Evolutionary conservation across 2,113 vertebrate species (phyloP), one percentile per base, ranked within the genome.

Genomic region (Pimephales promelas): DNA sequence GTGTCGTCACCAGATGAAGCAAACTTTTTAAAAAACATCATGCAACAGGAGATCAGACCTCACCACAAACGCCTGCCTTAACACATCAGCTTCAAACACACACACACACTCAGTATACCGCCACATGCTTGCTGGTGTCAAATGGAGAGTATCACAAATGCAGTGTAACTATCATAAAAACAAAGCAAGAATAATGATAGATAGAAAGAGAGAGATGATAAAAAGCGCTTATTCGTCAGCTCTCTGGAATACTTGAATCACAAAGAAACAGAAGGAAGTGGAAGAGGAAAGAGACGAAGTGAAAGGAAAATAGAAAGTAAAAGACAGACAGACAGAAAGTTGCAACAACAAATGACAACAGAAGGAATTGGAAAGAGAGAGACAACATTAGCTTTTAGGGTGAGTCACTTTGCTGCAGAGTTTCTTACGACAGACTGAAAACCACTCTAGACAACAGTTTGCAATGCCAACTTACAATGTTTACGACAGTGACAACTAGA

Each of bases 331-430:
- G 31, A 70, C 40, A 36, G 31, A 68, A n/a, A 74, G 66, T 68
- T 36, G 22, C 8, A 49, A 45, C 75, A 61, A 73, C 61, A 77
- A 28, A 62, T 1, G 1, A 18, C 49, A 72, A 6, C 3, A 85
- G 24, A 81, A 81, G 73, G 45, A 56, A 36, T 31, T 47, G 43
- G 13, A 75, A 77, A 71, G 22, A 82, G 22, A 81, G 71, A 81
- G 26, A 54, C 5, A 45, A 22, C 16, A 31, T 16, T 49, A 66
- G 47, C 49, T 43, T 68, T 31, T 57, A 36, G 72, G 79, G 72
- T 74, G n/a, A 70, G 57, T 34, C 57, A 87, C 80, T 89, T 85
- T 87, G 75, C 88, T 90, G 90, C 89, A 90, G 85, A 73, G 64
- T 78, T 43, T 43, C 18, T 34, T 56, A 71, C 26, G 36, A 56